Conservation (phyloP, 2,797 vertebrate genomes). For the Hylomyscus alleni region DNA sequence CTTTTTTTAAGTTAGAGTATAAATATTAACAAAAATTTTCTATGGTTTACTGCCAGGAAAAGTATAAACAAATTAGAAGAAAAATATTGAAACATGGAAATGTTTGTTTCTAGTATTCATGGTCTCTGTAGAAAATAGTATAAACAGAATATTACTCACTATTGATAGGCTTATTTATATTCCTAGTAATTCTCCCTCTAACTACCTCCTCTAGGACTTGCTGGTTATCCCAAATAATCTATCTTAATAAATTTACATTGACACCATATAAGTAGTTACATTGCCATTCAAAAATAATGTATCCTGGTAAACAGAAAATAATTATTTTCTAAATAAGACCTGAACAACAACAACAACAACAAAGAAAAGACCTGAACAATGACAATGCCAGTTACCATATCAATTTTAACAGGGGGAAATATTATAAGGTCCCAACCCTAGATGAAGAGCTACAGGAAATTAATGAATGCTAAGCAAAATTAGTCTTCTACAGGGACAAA, state of each 20-base stretch:
- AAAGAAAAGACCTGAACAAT: background rate
- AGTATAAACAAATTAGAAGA: background rate
- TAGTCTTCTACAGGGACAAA: background rate
- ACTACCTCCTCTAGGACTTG: background rate
- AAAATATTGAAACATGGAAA: background rate
- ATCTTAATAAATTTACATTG: background rate
- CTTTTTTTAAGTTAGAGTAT: background rate
- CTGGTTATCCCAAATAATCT: slow-evolving; percentile 21
- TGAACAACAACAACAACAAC: background rate
- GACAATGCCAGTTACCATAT: background rate
- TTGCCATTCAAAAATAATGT: slow-evolving; percentile 5
- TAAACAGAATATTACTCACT: background rate
- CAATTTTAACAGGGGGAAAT: background rate
- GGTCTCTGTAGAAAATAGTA: background rate
- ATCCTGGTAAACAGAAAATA: background rate
- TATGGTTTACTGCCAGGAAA: background rate
- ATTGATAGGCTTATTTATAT: background rate
- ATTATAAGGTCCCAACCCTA: background rate
- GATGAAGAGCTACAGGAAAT: background rate
- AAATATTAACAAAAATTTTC: background rate
- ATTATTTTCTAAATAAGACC: background rate
- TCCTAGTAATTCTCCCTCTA: background rate
- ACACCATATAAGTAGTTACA: slow-evolving; percentile 11
- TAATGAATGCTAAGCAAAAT: background rate
- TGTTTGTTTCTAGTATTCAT: background rate